These are phyloP conservation scores for Pelecanus crispus DNA, from an alignment of 2,113 vertebrate genomes.

Conservation along the genomic window DNA sequence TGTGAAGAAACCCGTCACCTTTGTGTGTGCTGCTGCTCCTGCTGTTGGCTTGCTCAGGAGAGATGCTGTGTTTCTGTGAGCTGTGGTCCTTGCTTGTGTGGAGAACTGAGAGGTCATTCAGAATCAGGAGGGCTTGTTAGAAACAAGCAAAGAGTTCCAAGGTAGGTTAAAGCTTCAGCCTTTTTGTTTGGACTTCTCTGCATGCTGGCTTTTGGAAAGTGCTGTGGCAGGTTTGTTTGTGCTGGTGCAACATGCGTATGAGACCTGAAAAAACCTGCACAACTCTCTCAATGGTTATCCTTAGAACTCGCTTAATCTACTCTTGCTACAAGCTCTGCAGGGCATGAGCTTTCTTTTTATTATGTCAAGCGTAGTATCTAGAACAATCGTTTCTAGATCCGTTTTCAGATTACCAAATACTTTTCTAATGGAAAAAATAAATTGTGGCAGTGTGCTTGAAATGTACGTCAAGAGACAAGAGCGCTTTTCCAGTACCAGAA, in stretches of 20 bases:
- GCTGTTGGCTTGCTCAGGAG: not conserved
- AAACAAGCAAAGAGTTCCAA: not conserved
- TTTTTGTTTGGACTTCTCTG: not conserved
- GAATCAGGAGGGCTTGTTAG: not conserved
- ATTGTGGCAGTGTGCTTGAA: not conserved
- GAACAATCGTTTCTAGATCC: slow-evolving; percentile 11
- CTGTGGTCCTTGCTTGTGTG: not conserved
- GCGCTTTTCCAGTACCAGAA: not conserved
- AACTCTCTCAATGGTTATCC: not conserved
- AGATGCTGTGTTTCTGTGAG: not conserved
- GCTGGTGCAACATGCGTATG: not conserved
- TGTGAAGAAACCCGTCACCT: not conserved
- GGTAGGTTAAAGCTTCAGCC: not conserved
- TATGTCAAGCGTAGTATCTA: not conserved
- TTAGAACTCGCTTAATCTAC: not conserved
- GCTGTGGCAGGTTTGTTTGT: slow-evolving; percentile 16
- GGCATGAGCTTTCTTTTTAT: not conserved
- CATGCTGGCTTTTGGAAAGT: not conserved
- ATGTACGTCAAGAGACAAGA: not conserved
- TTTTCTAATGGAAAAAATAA: slow-evolving; percentile 7
- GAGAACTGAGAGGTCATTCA: not conserved
- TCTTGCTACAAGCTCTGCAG: not conserved
- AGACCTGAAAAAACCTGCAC: slow-evolving; percentile 27
- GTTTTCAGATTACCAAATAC: not conserved
- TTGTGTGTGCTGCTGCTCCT: not conserved